Conservation (phyloP, 1,140 invertebrate genomes). For the Eufriesea mexicana region DNA sequence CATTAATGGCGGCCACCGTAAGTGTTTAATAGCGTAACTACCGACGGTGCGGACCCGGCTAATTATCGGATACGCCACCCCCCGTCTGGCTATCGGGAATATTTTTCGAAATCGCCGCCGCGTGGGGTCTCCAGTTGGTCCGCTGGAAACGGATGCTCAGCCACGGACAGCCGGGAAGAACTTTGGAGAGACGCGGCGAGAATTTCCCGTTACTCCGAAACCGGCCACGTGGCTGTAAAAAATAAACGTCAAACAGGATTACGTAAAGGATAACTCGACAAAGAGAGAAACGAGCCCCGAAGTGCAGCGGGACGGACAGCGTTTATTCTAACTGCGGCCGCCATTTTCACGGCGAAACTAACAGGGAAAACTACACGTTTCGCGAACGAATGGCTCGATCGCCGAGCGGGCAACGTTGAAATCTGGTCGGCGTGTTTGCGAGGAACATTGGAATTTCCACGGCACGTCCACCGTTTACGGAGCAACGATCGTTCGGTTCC, state of each 20-base stretch:
- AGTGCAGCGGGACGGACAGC: too few relatives aligned
- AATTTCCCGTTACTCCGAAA: neutral
- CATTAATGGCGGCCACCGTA: constrained; percentile 68
- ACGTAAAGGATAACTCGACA: neutral
- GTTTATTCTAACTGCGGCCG: neutral
- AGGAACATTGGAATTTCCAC: constrained; percentile 48
- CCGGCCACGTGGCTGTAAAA: neutral
- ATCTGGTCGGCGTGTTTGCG: constrained; percentile 9
- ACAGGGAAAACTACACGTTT: neutral
- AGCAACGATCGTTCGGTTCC: constrained; percentile 53
- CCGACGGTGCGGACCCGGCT: constrained; percentile 48
- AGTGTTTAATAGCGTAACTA: constrained; percentile 72
- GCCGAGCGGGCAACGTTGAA: neutral
- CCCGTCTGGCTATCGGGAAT: neutral
- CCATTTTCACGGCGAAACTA: neutral
- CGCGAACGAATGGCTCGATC: neutral
- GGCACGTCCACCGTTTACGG: constrained; percentile 44
- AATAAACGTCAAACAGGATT: neutral
- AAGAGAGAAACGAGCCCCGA: neutral
- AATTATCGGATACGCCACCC: constrained; percentile 64
- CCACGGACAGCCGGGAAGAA: too few relatives aligned
- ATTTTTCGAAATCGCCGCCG: neutral
- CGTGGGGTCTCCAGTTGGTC: too few relatives aligned
- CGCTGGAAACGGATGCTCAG: too few relatives aligned
- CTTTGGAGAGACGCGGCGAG: too few relatives aligned